A percentile compares a stretch with the other conserved stretches of the same genome.
Evolutionary conservation across 2,888 invertebrate genomes (phyloP).

Genomic region (Ophioninae sp.): DNA sequence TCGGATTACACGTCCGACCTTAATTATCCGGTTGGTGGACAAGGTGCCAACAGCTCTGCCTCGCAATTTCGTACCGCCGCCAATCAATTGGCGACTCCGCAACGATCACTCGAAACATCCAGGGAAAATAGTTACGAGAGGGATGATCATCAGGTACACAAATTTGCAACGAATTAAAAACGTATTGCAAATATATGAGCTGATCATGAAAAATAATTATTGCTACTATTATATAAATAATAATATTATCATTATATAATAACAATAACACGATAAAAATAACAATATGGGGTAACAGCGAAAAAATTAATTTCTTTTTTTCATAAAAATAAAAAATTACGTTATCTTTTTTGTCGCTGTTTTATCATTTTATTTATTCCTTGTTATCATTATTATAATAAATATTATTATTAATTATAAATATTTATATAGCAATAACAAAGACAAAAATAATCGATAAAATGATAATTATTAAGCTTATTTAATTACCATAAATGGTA

Average conservation of each 20-base stretch:
- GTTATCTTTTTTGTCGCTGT: background rate
- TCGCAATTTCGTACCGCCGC: slow-evolving; percentile 92
- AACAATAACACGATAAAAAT: too few species aligned
- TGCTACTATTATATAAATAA: too few species aligned
- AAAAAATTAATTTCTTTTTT: background rate
- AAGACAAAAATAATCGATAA: background rate
- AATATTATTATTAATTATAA: background rate
- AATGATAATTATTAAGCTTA: background rate
- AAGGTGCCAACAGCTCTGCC: slow-evolving; percentile 95
- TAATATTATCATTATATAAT: too few species aligned
- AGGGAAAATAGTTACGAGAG: slow-evolving; percentile 92
- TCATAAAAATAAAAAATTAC: background rate
- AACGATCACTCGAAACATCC: slow-evolving; percentile 90
- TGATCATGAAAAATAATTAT: too few species aligned
- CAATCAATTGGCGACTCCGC: slow-evolving; percentile 90
- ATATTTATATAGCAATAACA: background rate
- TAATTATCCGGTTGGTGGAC: slow-evolving; percentile 93
- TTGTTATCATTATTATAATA: too few species aligned
- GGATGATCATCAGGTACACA: slow-evolving; percentile 85
- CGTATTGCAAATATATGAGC: background rate
- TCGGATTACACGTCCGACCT: slow-evolving; percentile 98
- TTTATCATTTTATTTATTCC: background rate
- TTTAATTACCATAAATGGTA: background rate
- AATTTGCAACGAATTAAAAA: background rate
- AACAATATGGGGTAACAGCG: too few species aligned